Conservation (phyloP, 37 sponge, comb jelly and placozoan genomes). For the Mnemiopsis leidyi region DNA sequence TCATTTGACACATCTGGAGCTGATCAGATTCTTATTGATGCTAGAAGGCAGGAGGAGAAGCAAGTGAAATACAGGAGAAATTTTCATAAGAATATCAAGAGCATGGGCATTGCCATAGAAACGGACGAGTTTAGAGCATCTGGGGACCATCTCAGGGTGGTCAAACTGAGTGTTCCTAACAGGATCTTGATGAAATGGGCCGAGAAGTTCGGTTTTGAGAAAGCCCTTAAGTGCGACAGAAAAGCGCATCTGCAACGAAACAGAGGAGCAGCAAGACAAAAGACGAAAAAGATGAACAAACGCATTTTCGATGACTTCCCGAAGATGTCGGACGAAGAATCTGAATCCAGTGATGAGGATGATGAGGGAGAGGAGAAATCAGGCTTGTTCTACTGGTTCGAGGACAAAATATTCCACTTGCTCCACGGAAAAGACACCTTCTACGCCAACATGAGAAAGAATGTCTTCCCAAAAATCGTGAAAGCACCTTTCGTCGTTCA, state of each 20-base stretch:
- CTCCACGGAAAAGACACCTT: conserved; percentile 6
- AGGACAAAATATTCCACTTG: conserved; percentile 18
- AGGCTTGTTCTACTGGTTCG: background rate
- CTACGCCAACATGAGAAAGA: conserved; percentile 28
- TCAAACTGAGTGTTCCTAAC: conserved; percentile 9
- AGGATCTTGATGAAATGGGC: background rate
- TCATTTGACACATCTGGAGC: background rate
- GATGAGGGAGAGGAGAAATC: conserved; percentile 7
- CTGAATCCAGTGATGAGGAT: background rate
- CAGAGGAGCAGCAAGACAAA: background rate
- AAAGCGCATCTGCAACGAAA: background rate
- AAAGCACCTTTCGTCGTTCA: background rate
- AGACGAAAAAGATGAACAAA: background rate
- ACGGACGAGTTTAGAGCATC: background rate
- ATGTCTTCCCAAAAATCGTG: conserved; percentile 18
- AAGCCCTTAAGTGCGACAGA: conserved; percentile 13
- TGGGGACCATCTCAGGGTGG: conserved; percentile 1
- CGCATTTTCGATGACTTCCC: background rate
- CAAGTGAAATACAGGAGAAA: conserved; percentile 29
- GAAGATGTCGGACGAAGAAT: background rate
- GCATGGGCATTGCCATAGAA: background rate
- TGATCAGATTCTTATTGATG: conserved; percentile 25
- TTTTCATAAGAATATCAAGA: background rate
- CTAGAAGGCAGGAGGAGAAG: conserved; percentile 8
- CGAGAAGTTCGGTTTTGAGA: conserved; percentile 15